Evolutionary conservation across 2,888 invertebrate species (phyloP), one percentile per base, ranked within the genome.

Genomic region (Epinotia brunnichana): DNA sequence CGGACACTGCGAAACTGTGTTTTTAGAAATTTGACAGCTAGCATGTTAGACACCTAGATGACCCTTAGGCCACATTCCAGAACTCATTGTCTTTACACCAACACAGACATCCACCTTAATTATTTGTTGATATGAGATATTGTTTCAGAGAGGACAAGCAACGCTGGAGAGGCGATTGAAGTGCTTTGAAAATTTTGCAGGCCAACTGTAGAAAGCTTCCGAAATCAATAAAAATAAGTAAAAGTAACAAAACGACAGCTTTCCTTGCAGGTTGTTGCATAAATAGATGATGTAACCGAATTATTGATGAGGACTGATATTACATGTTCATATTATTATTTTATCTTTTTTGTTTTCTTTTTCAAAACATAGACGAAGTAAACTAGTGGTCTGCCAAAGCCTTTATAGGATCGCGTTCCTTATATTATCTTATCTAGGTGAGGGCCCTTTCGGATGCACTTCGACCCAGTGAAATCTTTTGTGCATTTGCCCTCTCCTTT

Each of bases 111-210:
- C n/a, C n/a, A n/a, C n/a, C n/a, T n/a, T n/a, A n/a, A n/a, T n/a
- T n/a, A n/a, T n/a, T 29, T 0, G 29, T 29, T 29, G 5, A 29
- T 7, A 9, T 35, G 35, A 35, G 9, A 9, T 5, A 10, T 64
- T 59, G 57, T 69, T 69, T 5, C 69, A 69, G 73, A 2, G 13
- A 21, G 7, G 7, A 44, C 11, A n/a, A 17, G 19, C 62, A 35
- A 11, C 35, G 17, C 51, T 69, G 69, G 69, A 59, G 3, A 29
- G 51, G 60, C 56, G 64, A 57, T 62, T 29, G 67, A 80, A 81
- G 87, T 85, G 87, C 79, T 82, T 82, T 84, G 89, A 87, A 87
- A 89, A 89, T 89, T 89, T 89, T 89, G 90, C 87, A 89, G 90
- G 86, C 84, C 75, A 35, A 57, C 19, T 19, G 29, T 48, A 61